Evolutionary conservation across 2,888 invertebrate species (phyloP).

Genomic region (Drosophila mulleri): DNA sequence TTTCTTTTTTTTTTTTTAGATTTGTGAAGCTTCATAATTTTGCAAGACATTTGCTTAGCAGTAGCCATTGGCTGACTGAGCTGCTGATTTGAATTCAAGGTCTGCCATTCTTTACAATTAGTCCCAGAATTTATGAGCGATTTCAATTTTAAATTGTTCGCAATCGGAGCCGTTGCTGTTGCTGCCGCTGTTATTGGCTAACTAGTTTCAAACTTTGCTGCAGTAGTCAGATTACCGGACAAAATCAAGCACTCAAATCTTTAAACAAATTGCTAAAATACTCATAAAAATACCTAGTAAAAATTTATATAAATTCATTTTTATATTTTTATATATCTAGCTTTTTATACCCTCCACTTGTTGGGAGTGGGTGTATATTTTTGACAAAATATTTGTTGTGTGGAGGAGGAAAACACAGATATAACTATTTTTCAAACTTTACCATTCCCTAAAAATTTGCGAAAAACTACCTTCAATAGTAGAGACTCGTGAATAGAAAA

Average conservation of each 20-base stretch:
- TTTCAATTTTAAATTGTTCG: slow-evolving; percentile 69
- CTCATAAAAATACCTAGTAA: background rate
- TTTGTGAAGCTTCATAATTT: slow-evolving; percentile 75
- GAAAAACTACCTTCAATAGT: too few species aligned
- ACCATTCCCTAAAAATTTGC: too few species aligned
- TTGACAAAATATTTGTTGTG: too few species aligned
- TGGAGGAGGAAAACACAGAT: too few species aligned
- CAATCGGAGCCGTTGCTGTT: slow-evolving; percentile 31
- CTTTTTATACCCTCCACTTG: background rate
- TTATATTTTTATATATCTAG: background rate
- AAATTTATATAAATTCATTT: background rate
- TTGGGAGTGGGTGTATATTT: background rate
- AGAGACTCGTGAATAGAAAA: too few species aligned
- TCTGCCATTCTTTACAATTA: slow-evolving; percentile 78
- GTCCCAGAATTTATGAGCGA: slow-evolving; percentile 77
- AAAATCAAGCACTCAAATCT: slow-evolving; percentile 27
- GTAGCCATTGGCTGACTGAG: slow-evolving; percentile 58
- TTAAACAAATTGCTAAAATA: slow-evolving; percentile 1
- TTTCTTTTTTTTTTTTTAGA: slow-evolving; percentile 43
- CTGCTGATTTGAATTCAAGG: slow-evolving; percentile 68
- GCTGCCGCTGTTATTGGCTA: slow-evolving; percentile 43
- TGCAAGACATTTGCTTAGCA: slow-evolving; percentile 66
- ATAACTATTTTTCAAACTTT: too few species aligned
- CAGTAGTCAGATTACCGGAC: background rate
- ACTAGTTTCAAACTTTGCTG: slow-evolving; percentile 54